Evolutionary conservation across 2,888 invertebrate species (phyloP), one percentile per base, ranked within the genome.

Genomic region (Drosophila neonasuta): DNA sequence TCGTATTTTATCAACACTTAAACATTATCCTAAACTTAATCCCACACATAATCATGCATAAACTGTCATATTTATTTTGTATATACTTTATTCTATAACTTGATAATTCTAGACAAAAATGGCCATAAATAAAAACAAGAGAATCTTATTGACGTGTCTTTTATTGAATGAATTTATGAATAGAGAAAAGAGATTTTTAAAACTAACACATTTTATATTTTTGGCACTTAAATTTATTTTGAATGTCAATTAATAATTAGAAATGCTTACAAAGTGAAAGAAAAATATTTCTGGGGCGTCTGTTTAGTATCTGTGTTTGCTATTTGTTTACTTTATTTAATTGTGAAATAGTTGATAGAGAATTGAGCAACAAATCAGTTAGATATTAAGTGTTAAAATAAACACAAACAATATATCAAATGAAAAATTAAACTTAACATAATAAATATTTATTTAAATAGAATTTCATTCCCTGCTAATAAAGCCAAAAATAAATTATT

Each of bases 41-140:
- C 44, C 30, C 46, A 48, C 20, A 59, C 13, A 41, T 57, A 56
- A 57, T 34, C 56, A 51, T 39, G 42, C 68, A 52, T 49, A 52
- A 61, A 56, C 61, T 61, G 67, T 32, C 51, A 74, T 74, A 74
- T 74, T 74, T 74, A 77, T 77, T 74, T 58, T 74, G 74, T 74
- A 74, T 64, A 73, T 73, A 74, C 68, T 73, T 68, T 61, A 46
- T 56, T 29, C 36, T 58, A 60, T 68, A 68, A 45, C 55, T 67
- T 45, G 39, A 34, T 71, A 61, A 51, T 9, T 50, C 36, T 44
- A 15, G n/a, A 30, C 30, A 8, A 42, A 17, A 68, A 63, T 55
- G 50, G 74, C 74, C 74, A 74, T 74, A 74, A 74, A 74, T 77
- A 77, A 64, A 60, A 15, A 34, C 13, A 50, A 24, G 6, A n/a